Conservation (phyloP, 2,797 vertebrate genomes). For the Anabacerthia variegaticeps region DNA sequence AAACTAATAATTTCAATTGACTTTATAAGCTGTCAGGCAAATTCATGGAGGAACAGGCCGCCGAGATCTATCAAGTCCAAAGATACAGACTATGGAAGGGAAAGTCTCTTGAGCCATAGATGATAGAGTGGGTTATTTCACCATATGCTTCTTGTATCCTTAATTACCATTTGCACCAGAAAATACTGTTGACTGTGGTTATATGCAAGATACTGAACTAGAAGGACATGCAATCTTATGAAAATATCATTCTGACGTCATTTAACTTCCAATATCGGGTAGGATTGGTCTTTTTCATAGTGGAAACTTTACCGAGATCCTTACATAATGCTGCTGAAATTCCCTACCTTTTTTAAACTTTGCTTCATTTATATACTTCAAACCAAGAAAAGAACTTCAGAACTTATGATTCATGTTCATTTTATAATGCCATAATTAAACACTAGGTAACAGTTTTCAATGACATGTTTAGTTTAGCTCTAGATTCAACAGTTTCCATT, state of each 20-base stretch:
- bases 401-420: not conserved
- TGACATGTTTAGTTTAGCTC: not conserved
- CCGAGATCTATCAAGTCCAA: not conserved
- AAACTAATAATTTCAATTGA: not conserved
- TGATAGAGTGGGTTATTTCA: too few relatives aligned
- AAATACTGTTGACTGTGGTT: not conserved
- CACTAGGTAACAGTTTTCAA: not conserved
- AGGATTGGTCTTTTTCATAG: not conserved
- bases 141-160: not conserved
- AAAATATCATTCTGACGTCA: not conserved
- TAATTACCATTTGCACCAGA: not conserved
- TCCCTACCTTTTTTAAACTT: accelerated
- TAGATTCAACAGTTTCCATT: not conserved
- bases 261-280: not conserved
- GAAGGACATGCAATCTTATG: not conserved
- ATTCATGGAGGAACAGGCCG: not conserved
- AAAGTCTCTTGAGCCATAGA: not conserved
- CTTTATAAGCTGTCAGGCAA: not conserved
- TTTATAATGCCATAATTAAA: not conserved
- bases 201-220: not conserved
- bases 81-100: not conserved
- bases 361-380: not conserved
- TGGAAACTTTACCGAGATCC: not conserved
- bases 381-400: not conserved
- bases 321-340: not conserved